Percentiles rank a stretch among this genome's conserved stretches.
Conservation (phyloP, 2,797 vertebrate species). For the Liparis tanakae region DNA sequence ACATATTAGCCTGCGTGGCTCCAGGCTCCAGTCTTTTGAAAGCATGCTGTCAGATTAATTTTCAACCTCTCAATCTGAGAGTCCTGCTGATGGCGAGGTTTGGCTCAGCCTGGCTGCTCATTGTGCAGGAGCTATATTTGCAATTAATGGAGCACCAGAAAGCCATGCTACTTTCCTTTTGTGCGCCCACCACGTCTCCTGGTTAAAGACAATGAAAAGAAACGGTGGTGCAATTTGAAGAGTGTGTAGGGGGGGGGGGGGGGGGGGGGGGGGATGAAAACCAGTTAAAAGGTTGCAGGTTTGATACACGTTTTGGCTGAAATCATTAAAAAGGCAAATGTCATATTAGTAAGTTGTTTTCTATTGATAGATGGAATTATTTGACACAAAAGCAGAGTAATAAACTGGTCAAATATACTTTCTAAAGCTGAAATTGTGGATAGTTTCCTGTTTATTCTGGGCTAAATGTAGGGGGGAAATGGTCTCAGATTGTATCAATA, state of each 20-base stretch:
- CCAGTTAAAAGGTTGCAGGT: conserved; percentile 56
- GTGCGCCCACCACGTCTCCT: conserved; percentile 59
- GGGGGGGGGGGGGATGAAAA: conserved; percentile 38
- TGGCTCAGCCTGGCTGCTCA: conserved; percentile 65
- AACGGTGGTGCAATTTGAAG: conserved; percentile 65
- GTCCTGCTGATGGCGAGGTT: conserved; percentile 74
- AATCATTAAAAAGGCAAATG: conserved; percentile 48
- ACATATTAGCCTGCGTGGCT: conserved; percentile 67
- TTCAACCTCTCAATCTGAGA: conserved; percentile 77
- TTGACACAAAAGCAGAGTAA: conserved; percentile 14
- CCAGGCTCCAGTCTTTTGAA: conserved; percentile 67
- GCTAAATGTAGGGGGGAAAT: conserved; percentile 23
- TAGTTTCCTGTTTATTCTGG: not conserved
- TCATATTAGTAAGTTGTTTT: conserved; percentile 35
- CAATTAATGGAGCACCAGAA: conserved; percentile 67
- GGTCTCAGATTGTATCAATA: not conserved
- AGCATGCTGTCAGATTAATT: conserved; percentile 80
- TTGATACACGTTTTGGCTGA: conserved; percentile 40
- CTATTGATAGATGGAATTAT: conserved; percentile 15
- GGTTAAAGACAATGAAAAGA: conserved; percentile 63
- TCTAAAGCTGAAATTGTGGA: not conserved
- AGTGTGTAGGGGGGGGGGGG: conserved; percentile 32
- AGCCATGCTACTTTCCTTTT: conserved; percentile 74
- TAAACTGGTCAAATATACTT: not conserved
- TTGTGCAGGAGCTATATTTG: conserved; percentile 68